Conservation (phyloP, 2,888 invertebrate genomes). For the Scaeva pyrastri region DNA sequence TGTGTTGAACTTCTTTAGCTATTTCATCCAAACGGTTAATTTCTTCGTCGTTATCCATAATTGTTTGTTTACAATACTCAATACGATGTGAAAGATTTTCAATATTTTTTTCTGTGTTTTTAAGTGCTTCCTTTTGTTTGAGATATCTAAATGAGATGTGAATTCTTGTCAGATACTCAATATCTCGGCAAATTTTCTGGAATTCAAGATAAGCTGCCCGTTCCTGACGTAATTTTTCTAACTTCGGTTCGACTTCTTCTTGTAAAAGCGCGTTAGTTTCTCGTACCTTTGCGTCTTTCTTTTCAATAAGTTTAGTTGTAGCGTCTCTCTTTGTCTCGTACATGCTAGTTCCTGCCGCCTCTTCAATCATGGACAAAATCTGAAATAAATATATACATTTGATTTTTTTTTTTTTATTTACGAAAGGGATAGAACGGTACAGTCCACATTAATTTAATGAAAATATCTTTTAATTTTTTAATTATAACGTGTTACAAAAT, state of each 20-base stretch:
- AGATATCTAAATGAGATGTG: conserved; percentile 84
- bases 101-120: conserved; percentile 85
- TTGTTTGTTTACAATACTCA: conserved; percentile 85
- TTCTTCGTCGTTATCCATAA: conserved; percentile 85
- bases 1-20: conserved; percentile 87
- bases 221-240: conserved; percentile 94
- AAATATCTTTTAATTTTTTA: too few species aligned
- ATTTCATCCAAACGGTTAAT: conserved; percentile 85
- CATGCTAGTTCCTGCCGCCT: conserved; percentile 98
- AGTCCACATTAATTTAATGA: too few species aligned
- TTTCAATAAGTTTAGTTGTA: conserved; percentile 94
- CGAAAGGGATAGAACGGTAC: too few species aligned
- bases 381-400: conserved; percentile 79
- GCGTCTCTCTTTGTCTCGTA: conserved; percentile 97
- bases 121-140: conserved; percentile 83
- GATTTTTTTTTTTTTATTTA: too few species aligned
- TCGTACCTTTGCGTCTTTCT: conserved; percentile 94
- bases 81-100: conserved; percentile 85
- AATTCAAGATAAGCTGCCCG: conserved; percentile 93
- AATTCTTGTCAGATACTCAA: conserved; percentile 91
- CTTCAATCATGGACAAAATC: conserved; percentile 98
- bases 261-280: conserved; percentile 91
- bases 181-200: conserved; percentile 92
- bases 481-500: too few species aligned
- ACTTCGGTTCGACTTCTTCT: conserved; percentile 96